Conservation (phyloP, 2,888 invertebrate species). For the Sarcophaga rosellei region DNA sequence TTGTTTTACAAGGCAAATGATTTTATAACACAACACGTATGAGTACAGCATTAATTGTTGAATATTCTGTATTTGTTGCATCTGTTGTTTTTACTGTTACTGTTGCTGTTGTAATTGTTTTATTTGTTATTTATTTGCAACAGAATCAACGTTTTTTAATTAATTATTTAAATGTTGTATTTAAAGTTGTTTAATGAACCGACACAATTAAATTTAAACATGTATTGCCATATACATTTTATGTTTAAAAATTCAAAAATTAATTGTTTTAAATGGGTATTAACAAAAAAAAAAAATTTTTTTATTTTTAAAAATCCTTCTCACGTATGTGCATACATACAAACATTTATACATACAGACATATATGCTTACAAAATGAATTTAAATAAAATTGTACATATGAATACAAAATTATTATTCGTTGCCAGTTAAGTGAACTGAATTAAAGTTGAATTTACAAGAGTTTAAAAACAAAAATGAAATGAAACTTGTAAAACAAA, state of each 20-base stretch:
- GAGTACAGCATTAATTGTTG: conserved; percentile 31
- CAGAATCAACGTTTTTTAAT: conserved; percentile 31
- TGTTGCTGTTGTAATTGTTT: no score
- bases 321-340: no score
- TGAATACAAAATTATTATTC: background rate
- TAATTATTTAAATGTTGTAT: conserved; percentile 49
- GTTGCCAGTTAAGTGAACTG: background rate
- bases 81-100: no score
- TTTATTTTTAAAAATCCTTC: no score
- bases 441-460: conserved; percentile 11
- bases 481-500: background rate
- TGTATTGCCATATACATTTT: conserved; percentile 10
- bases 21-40: conserved; percentile 6
- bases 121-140: conserved; percentile 1
- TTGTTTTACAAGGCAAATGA: conserved; percentile 1
- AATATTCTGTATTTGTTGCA: background rate
- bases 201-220: conserved; percentile 45
- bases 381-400: no score
- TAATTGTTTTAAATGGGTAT: conserved; percentile 30
- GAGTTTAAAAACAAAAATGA: conserved; percentile 1
- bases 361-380: no score
- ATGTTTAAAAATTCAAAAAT: conserved; percentile 33
- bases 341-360: no score
- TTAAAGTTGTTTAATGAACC: conserved; percentile 51
- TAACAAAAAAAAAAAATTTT: background rate